Percentiles rank a stretch among this genome's conserved stretches.
These are phyloP conservation scores for Drosophila dives DNA, from an alignment of 2,888 invertebrate genomes.

Conservation along the genomic window DNA sequence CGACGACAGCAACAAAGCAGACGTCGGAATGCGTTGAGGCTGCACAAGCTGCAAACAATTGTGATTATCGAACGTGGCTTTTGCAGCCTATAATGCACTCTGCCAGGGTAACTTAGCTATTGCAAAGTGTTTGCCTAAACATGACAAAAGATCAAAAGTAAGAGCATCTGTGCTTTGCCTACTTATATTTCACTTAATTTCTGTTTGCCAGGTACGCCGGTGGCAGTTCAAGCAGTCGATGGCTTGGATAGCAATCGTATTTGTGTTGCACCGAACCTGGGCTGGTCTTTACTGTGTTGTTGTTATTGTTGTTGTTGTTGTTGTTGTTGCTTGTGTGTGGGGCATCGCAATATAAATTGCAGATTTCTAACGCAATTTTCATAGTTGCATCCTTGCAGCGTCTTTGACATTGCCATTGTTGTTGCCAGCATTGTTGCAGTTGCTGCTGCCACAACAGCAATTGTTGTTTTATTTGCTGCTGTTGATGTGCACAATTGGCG, in stretches of 20 bases:
- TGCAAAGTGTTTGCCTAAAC: not conserved
- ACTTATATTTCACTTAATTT: not conserved
- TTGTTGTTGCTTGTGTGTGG: conserved; percentile 50
- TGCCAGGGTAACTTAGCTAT: not conserved
- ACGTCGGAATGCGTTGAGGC: conserved; percentile 71
- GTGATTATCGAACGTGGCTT: conserved; percentile 75
- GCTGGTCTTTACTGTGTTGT: conserved; percentile 38
- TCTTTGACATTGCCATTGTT: conserved; percentile 77
- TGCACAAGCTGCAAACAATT: conserved; percentile 81
- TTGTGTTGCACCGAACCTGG: conserved; percentile 59
- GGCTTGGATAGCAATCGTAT: conserved; percentile 63
- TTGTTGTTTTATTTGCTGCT: conserved; percentile 22
- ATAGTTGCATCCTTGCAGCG: conserved; percentile 71
- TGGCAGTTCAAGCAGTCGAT: conserved; percentile 60
- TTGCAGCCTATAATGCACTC: conserved; percentile 40
- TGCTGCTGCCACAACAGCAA: conserved; percentile 38
- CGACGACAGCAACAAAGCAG: conserved; percentile 49
- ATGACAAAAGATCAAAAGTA: not conserved
- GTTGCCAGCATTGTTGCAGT: conserved; percentile 41
- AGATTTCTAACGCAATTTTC: conserved; percentile 82
- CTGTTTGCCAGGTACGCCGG: conserved; percentile 48
- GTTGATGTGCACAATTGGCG: conserved; percentile 67
- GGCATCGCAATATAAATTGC: conserved; percentile 80
- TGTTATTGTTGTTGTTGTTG: conserved; percentile 19
- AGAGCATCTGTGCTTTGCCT: conserved; percentile 25